Base-by-base conservation (phyloP, 2,888 invertebrate genomes). In the Malthinus flaveolus region DNA sequence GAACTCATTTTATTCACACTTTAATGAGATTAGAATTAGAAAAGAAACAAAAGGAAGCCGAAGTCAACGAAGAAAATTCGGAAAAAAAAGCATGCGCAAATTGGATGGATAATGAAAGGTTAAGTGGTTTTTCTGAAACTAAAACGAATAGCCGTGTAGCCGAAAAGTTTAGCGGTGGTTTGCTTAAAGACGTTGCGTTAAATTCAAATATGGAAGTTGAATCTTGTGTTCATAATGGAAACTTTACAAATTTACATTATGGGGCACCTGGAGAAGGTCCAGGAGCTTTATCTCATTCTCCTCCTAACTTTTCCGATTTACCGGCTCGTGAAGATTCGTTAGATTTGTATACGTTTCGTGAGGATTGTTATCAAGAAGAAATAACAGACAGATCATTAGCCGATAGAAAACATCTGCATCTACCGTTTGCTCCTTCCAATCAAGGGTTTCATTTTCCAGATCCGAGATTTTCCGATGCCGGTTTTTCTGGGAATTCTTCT, bases 1-100 rank as follows among this genome's bases (percentile, higher is more conserved):
- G 96, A 63, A 96, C 96, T 10, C 98, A 98, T 80, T 97, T 96
- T 75, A 95, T 97, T 70, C 96, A 97, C 74, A 98, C 97, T 0
- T 83, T 97, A 50, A 96, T 97, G 96, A 86, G 96, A 62, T 78
- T 96, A 65, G 91, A 94, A 65, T 80, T 95, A 70, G 95, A 95
- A 78, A 93, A 90, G 80, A 91, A 92, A 77, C 88, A 89, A 67
- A 79, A 81, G 23, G 80, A 81, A 39, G 82, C 83, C 62, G 88
- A 89, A 71, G 73, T 72, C 34, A 37, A 35, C 15, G 54, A 56
- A 23, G 59, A 62, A 39, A 54, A 35, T 15, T 12, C 52, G 5
- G 53, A 61, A 11, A 61, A 61, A 36, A 80, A 79, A 36, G 62
- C 70, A 5, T 66, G 75, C 78, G 63, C 81, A 78, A 73, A 70